Evolutionary conservation across 2,113 vertebrate genomes (phyloP), one percentile per base, ranked within the genome.

Genomic region (Pachypanchax playfairii): DNA sequence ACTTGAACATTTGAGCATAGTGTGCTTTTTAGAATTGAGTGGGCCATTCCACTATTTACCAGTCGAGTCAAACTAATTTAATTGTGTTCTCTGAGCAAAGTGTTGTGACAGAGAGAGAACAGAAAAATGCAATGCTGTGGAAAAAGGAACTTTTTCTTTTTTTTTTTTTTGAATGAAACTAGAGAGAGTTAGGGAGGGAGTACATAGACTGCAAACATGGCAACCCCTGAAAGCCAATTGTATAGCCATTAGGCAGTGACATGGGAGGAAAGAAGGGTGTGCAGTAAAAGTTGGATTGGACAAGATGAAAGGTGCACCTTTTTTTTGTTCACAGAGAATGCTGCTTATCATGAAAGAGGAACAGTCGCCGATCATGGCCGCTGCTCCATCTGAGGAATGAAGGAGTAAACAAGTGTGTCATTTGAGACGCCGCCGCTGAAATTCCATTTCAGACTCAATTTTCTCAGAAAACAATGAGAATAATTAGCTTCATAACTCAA

Each of bases 271-370:
- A 75, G 61, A 55, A 55, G 26, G 2, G 43, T 46, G 44, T 12
- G 64, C 44, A 59, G 68, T 84, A 61, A 86, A 83, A 88, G 72
- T 80, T 68, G 41, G 67, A 64, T 41, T 75, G 51, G 69, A 69
- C 58, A 69, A 80, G 79, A 85, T 82, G 69, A 84, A 89, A 92
- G 74, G 68, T 84, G 49, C 54, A 61, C 65, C 71, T 85, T 86
- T 84, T 79, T 85, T 86, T 84, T 79, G 88, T 84, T 73, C 77
- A 72, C 83, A 76, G 89, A 88, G 87, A 85, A 78, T 73, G 48
- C 11, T 31, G 70, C 73, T 77, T 80, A 83, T 73, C 65, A 47
- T 61, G 44, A 77, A 70, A 73, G 55, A 52, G 70, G 25, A 51
- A 62, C 44, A 43, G 71, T 49, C 7, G 15, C 28, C 35, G 18